Evolutionary conservation across 1,140 invertebrate genomes (phyloP), one percentile per base, ranked within the genome.

Genomic region (Hylaeus anthracinus): DNA sequence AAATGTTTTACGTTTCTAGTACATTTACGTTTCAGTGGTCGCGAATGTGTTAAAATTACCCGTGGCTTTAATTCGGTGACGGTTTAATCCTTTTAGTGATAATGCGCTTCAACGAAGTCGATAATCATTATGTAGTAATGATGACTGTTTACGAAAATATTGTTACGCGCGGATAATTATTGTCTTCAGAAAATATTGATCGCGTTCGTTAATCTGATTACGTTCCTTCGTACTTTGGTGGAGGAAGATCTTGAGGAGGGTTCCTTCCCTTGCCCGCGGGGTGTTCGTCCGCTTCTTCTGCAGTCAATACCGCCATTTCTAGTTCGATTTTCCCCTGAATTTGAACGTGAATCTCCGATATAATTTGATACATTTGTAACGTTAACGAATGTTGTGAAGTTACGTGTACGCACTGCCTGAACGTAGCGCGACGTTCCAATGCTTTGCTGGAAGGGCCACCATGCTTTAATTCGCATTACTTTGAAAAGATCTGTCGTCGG

Each of bases 401-500:
- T 5, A 41, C 6, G 1, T 43, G 45, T 12, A 75, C 72, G 91
- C 89, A 95, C 94, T 77, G 93, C 92, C 71, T 90, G 90, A 12
- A 92, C 79, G 56, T 91, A 89, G 51, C 89, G 86, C 58, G 92
- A 92, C 0, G 84, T 89, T 6, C 89, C 84, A 12, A 87, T 81
- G 60, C 86, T 94, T 64, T 93, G 94, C 55, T 89, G 92, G 85
- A 96, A 95, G 60, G 97, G 97, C 97, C 97, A 98, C 97, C 97
- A 98, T 2, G 96, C 97, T 88, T 95, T 95, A 3, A 96, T 94
- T 63, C 95, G 92, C 87, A 95, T 95, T 48, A 95, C 93, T 91
- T 96, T 96, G 90, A 98, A 98, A 37, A 98, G 92, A 93, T 97
- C 97, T 37, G 98, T 92, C 79, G 94, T 94, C 12, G 95, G 94